Base-by-base conservation (phyloP, 2,797 vertebrate species). In the Halcyon smyrnensis region DNA sequence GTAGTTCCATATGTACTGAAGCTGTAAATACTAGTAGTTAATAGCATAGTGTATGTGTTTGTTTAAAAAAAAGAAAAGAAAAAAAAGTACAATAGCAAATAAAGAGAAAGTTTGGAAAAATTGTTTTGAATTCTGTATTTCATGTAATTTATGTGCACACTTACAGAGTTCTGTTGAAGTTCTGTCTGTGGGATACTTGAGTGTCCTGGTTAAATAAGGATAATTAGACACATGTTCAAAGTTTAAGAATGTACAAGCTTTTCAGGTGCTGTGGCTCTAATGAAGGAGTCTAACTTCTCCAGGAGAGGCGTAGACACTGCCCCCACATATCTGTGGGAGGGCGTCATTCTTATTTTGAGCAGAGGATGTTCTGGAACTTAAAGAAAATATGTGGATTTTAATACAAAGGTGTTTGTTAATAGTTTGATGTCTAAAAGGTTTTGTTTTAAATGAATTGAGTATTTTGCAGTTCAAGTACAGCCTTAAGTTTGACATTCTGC, bases 401-500 rank as follows among this genome's bases (percentile, higher is more conserved):
- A 43, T 64, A 37, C 7, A 9, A 74, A 51, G 11, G 1, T 65
- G 19, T 60, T 74, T 37, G 20, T 56, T 62, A 64, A 12, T 41
- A 21, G 18, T 48, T 56, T 34, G 30, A 57, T 89, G 53, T 90
- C 41, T 43, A 12, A 62, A 80, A 77, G 2, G 1, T 32, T 88
- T 78, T 91, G 24, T 53, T 88, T 82, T 36, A 71, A 83, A 50
- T 68, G 20, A 9, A 8, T 19, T 51, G 18, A 7, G 3, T 85
- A 32, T 85, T 84, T 76, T 76, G 16, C 51, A 51, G 28, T 63
- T 60, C 54, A 75, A 65, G 16, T 69, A n/a, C 27, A 79, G 39
- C 16, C 19, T 54, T 21, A 20, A 36, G 3, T 92, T 75, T 64
- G 37, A 50, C 0, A 0, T 62, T 6, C 37, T 84, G 21, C 27